phyloP scores from a whole-genome alignment of 2,113 vertebrate genomes.

The Tonatia bakeri region DNA sequence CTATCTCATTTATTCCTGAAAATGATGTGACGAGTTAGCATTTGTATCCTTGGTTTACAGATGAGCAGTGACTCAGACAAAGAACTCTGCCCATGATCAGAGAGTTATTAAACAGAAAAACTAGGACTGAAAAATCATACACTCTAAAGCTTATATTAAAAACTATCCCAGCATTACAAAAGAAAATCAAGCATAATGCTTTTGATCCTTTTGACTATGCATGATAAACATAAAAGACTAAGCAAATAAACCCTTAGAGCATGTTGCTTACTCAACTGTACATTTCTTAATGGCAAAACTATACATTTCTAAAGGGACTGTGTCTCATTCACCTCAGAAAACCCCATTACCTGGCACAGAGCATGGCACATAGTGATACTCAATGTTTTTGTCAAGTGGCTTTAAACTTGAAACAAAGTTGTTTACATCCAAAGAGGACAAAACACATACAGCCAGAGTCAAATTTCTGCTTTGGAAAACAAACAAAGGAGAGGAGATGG shows the following conservation, averaged over 20 bases:
- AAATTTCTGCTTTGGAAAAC: not conserved
- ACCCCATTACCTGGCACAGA: not conserved
- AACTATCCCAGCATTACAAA: not conserved
- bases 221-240: not conserved
- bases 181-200: not conserved
- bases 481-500: not conserved
- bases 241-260: not conserved
- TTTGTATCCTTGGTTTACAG: not conserved
- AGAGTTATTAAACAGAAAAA: conserved; percentile 3
- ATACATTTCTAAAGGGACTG: not conserved
- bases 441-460: not conserved
- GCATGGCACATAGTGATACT: not conserved
- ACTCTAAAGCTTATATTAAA: not conserved
- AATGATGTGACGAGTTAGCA: not conserved
- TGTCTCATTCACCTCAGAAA: not conserved
- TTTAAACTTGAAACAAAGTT: not conserved
- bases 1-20: not conserved
- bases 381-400: not conserved
- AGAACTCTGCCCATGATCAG: not conserved
- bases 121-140: not conserved
- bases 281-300: not conserved
- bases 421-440: not conserved
- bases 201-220: not conserved
- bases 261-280: not conserved
- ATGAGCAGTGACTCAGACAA: not conserved